Percentiles rank a stretch among this genome's conserved stretches.
These are phyloP conservation scores for Trachymyrmex cornetzi DNA, from an alignment of 1,140 invertebrate species.

Conservation along the genomic window DNA sequence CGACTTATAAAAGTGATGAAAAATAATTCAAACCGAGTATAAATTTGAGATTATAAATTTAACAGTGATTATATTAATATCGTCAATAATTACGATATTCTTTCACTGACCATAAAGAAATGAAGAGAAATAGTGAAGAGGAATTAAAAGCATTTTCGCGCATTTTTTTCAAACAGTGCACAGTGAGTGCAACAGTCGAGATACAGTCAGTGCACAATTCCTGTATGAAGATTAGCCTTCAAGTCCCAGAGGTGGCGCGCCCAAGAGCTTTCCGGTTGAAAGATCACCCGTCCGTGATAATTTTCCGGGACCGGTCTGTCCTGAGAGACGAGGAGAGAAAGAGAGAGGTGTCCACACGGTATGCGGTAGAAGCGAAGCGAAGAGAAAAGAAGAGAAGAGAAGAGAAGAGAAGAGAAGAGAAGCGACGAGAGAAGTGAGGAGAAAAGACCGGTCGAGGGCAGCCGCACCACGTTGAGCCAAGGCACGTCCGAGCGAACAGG, in stretches of 20 bases:
- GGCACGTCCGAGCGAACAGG: constrained; percentile 74
- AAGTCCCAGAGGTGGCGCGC: not conserved
- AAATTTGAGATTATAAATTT: not conserved
- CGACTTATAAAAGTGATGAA: no score
- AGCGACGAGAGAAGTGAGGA: constrained; percentile 54
- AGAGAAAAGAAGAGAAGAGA: constrained; percentile 51
- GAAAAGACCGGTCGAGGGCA: constrained; percentile 71
- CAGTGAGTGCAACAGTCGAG: no score
- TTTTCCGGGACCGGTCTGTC: constrained; percentile 81
- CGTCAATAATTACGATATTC: not conserved
- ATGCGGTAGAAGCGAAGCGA: constrained; percentile 34
- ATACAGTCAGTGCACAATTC: not conserved
- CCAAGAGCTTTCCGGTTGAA: constrained; percentile 65
- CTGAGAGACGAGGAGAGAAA: constrained; percentile 53
- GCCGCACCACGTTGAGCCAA: constrained; percentile 22
- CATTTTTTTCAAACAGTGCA: not conserved
- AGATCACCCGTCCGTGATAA: constrained; percentile 72
- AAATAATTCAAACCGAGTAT: no score
- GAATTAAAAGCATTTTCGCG: not conserved
- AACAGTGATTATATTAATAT: not conserved
- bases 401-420: constrained; percentile 50
- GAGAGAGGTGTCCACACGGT: constrained; percentile 2
- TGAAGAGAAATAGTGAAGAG: not conserved
- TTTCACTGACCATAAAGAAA: no score
- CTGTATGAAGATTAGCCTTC: constrained; percentile 20